Conservation (phyloP, 2,113 vertebrate genomes). For the Hemiscyllium ocellatum region DNA sequence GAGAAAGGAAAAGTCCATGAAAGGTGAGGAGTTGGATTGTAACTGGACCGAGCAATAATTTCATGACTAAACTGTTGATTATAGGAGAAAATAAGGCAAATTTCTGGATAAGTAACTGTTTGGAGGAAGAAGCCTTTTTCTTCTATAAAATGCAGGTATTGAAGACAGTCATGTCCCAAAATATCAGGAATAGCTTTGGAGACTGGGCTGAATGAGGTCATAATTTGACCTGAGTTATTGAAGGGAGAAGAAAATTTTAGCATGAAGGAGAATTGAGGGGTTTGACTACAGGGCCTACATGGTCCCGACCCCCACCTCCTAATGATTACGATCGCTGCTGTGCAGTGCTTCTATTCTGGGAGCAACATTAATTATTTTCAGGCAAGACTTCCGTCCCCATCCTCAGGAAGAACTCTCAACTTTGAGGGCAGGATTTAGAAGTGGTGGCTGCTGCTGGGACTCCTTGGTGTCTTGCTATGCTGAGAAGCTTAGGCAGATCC, state of each 20-base stretch:
- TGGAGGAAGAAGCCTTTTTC: neutral
- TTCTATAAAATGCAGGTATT: neutral
- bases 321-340: too few relatives aligned
- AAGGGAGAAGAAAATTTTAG: neutral
- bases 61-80: neutral
- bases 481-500: neutral
- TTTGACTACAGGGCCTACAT: neutral
- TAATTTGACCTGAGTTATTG: neutral
- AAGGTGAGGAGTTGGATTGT: slow-evolving; percentile 58
- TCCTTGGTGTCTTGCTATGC: neutral
- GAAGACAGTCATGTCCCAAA: neutral
- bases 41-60: neutral
- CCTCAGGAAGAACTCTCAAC: too few relatives aligned
- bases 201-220: neutral
- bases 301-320: too few relatives aligned
- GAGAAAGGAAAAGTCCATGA: slow-evolving; percentile 96
- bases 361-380: too few relatives aligned
- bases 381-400: too few relatives aligned
- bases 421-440: too few relatives aligned
- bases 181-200: neutral
- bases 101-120: neutral
- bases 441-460: too few relatives aligned
- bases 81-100: neutral
- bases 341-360: too few relatives aligned
- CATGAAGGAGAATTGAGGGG: neutral